Evolutionary conservation across 2,113 vertebrate genomes (phyloP), one percentile per base, ranked within the genome.

Genomic region (Pelusios castaneus): DNA sequence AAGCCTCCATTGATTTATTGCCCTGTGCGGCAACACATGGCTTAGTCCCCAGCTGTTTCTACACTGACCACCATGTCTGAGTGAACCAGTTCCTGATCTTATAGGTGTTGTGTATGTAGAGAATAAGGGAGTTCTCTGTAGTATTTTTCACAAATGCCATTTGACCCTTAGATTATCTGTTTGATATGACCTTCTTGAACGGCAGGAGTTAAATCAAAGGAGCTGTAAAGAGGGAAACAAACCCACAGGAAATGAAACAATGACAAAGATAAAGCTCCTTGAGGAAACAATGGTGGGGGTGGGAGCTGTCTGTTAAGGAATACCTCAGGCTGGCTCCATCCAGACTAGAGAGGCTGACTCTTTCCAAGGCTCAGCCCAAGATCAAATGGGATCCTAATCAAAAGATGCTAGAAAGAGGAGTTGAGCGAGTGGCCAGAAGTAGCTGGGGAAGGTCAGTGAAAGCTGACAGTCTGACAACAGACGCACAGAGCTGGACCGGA

Each of bases 11-110:
- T 0, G 2, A 25, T 67, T 67, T 51, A 1, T 41, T 92, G 73
- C 63, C 83, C 56, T 9, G 13, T 60, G 1, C 63, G 19, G 73
- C 1, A 0, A 43, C 77, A 5, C 0, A 9, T 49, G 83, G 89
- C 95, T 94, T 52, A 1, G 2, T 60, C 2, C 10, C 78, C 21
- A 83, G 85, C 92, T 82, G 85, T 67, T 91, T 54, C 82, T 0
- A 0, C 0, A 5, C 89, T 86, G 2, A 4, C 91, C 17, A 11
- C 73, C 21, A 1, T 24, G 67, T 95, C 89, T 0, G 10, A 89
- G 87, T 56, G 89, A 79, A 91, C 80, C 34, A 38, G 56, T 16
- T 34, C 58, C 31, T 63, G 58, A 34, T 34, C 29, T 38, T 70
- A 19, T 70, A 38, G 34, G n/a, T 21, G 10, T n/a, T n/a, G 47